These are phyloP conservation scores for Papilio helenus DNA, from an alignment of 1,140 invertebrate species.

Conservation along the genomic window DNA sequence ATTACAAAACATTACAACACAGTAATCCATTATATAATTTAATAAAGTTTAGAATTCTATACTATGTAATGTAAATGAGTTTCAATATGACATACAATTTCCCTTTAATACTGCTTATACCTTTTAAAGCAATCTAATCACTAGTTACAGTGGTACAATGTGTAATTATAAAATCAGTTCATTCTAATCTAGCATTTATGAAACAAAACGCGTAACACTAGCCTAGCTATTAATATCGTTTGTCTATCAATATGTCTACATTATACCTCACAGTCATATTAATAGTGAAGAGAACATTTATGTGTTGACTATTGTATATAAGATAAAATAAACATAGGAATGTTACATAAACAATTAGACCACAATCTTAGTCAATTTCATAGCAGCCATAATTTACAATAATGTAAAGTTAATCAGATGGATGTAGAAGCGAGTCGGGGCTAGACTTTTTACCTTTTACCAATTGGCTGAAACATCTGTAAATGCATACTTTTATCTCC, in stretches of 20 bases:
- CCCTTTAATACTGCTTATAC: not conserved
- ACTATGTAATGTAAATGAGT: not conserved
- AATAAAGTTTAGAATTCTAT: conserved; percentile 12
- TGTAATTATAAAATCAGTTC: conserved; percentile 24
- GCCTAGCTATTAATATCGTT: conserved; percentile 20
- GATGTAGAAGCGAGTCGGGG: too few species aligned
- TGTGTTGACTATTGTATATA: not conserved
- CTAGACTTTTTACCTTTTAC: too few species aligned
- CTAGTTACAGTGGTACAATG: not conserved
- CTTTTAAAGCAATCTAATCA: not conserved
- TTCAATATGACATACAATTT: not conserved
- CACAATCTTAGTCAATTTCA: too few species aligned
- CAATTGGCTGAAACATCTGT: not conserved
- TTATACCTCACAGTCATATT: not conserved
- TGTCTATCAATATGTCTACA: not conserved
- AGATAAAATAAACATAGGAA: not conserved
- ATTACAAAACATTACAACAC: conserved; percentile 31
- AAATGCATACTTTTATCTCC: not conserved
- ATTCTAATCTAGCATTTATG: conserved; percentile 21
- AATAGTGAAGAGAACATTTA: not conserved
- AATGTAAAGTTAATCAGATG: too few species aligned
- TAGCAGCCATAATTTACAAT: not conserved
- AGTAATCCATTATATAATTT: conserved; percentile 7
- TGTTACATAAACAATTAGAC: not conserved
- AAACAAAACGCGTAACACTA: conserved; percentile 13